These are phyloP conservation scores for Condylura cristata DNA, from an alignment of 2,113 vertebrate genomes.

Conservation along the genomic window DNA sequence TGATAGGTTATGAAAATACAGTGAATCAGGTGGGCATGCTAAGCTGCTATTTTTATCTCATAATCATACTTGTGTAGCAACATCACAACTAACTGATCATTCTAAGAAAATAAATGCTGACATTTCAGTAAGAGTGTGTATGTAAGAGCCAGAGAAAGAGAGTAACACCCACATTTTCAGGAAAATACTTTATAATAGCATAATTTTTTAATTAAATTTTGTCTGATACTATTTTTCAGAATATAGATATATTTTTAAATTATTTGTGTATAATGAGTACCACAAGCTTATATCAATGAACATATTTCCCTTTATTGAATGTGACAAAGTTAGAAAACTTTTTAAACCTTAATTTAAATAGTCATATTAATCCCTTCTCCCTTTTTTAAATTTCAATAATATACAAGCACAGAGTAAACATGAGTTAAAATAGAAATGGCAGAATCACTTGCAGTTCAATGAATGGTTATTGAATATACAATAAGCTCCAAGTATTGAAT, in stretches of 20 bases:
- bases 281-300: neutral
- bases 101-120: neutral
- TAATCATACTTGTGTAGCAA: constrained; percentile 17
- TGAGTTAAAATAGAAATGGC: neutral
- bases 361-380: neutral
- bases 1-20: neutral
- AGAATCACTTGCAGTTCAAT: neutral
- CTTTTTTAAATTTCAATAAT: constrained; percentile 2
- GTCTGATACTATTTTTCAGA: neutral
- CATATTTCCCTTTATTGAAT: neutral
- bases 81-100: neutral
- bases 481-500: neutral
- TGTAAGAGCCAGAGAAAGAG: neutral
- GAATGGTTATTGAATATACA: neutral
- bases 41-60: neutral
- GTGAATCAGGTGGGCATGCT: rapidly evolving
- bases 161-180: neutral
- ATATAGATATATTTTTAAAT: neutral
- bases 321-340: neutral
- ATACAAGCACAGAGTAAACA: neutral
- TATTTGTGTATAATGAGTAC: neutral
- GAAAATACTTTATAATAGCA: neutral
- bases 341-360: neutral
- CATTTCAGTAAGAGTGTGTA: neutral
- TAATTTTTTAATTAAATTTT: neutral